Evolutionary conservation across 2,888 invertebrate species (phyloP), one percentile per base, ranked within the genome.

Genomic region (Fissipunctia ypsillon): DNA sequence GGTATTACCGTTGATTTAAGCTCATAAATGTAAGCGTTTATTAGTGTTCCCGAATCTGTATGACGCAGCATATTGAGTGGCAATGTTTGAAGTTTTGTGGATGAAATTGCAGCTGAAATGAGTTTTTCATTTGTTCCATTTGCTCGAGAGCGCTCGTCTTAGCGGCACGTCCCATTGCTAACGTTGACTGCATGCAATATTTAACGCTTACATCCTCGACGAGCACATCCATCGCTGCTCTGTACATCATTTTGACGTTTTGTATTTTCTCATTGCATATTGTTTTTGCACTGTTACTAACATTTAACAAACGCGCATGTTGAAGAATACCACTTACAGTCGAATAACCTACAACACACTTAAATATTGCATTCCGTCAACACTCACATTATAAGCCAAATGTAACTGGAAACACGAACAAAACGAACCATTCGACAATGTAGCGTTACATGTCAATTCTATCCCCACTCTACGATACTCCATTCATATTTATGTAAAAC

Each of bases 301-400:
- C 90, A 92, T 92, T 87, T 89, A 82, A 90, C 86, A 87, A 89
- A 87, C 91, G 92, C 91, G 94, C 94, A 95, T 94, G 94, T 91
- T 87, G 87, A 88, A 88, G 88, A 84, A 85, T 89, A 88, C 88
- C 90, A 91, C 93, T 94, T 93, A 90, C 88, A 88, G 73, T 88
- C 84, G 81, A 90, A 88, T 88, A 85, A 88, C 88, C 86, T 89
- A 91, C 88, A 91, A 91, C 90, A 94, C 94, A 94, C 93, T 93
- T 95, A 94, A 96, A 96, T 95, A 96, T 96, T 96, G 96, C 96
- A 96, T 96, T 92, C 95, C 90, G 96, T 96, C 96, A 94, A 94
- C 90, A 93, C 93, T 93, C 92, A 95, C 93, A 91, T 89, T 81
- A 89, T 81, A 87, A 84, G 78, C 76, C 84, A 80, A 73, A 72